Base-by-base conservation (phyloP, 2,888 invertebrate species). In the Cinara cedri region DNA sequence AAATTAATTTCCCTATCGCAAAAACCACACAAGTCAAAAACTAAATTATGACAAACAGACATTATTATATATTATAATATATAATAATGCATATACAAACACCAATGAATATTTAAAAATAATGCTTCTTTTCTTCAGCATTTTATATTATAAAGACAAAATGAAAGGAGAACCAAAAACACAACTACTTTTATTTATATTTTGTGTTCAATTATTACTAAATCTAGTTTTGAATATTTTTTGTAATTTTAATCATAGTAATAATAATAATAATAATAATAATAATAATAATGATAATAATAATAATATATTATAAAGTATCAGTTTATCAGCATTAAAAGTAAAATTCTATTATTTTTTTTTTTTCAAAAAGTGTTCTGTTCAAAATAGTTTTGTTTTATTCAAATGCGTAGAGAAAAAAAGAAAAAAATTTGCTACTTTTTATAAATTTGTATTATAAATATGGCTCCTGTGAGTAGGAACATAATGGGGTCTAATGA, bases 1-100 rank as follows among this genome's bases (percentile, higher is more conserved):
- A 54, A 74, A 66, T 46, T 66, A 26, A 66, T 70, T 78, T 60
- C 60, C 60, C 68, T 78, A 78, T 21, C 57, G 78, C 70, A 60
- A 78, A 74, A 76, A 78, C 68, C 78, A 78, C 78, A 78, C 78
- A 78, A 78, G 78, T 70, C 60, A 78, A 70, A 70, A 75, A 78
- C 78, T 76, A 76, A 76, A 75, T 3, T 34, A 34, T 54, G 74
- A 75, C 74, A 74, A 74, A 74, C 63, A 65, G 63, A 75, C 74
- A 44, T 75, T 71, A 62, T 26, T 74, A 74, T 74, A 72, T 54
- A n/a, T 14, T 60, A 34, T 60, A 26, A 57, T 24, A n/a, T n/a
- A 24, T 26, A 34, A 63, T 34, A 63, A 42, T 42, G 16, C n/a
- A 34, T 44, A 65, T 55, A 68, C 63, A 70, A 78, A 78, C 78